Percentiles rank a stretch among this genome's conserved stretches.
Conservation (phyloP, 2,113 vertebrate species). For the Ranitomeya variabilis region DNA sequence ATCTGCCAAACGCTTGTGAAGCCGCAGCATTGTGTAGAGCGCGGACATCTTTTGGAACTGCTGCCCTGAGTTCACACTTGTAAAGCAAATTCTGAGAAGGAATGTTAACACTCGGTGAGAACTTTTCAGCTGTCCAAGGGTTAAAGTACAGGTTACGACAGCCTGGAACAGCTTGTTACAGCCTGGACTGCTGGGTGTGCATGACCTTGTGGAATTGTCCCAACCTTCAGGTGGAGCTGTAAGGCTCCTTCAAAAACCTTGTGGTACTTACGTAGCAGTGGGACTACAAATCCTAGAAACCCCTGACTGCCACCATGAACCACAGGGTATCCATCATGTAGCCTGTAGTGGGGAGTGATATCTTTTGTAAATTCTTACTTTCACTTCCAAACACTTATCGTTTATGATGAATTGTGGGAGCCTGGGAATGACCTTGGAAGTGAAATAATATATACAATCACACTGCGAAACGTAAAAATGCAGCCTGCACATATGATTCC, state of each 20-base stretch:
- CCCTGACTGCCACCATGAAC: background rate
- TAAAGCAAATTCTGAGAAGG: background rate
- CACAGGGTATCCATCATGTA: background rate
- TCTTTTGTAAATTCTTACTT: background rate
- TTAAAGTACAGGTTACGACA: slow-evolving; percentile 23
- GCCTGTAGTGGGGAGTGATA: no score
- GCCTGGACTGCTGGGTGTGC: background rate
- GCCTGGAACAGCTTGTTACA: slow-evolving; percentile 15
- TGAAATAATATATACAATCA: background rate
- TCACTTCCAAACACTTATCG: background rate
- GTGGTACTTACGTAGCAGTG: no score
- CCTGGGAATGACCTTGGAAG: slow-evolving; percentile 43
- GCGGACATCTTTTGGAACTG: background rate
- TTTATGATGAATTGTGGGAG: background rate
- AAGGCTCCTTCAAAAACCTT: background rate
- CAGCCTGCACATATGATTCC: background rate
- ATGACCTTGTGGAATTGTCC: slow-evolving; percentile 7
- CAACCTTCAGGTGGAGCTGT: background rate
- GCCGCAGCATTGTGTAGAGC: background rate
- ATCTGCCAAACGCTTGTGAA: slow-evolving; percentile 21
- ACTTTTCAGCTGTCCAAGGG: slow-evolving; percentile 19
- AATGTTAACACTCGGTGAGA: slow-evolving; percentile 16
- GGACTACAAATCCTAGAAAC: background rate
- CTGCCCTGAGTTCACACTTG: background rate
- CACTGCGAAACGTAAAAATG: background rate